phyloP scores from a whole-genome alignment of 2,113 vertebrate genomes.

The Catharus fuscescens region DNA sequence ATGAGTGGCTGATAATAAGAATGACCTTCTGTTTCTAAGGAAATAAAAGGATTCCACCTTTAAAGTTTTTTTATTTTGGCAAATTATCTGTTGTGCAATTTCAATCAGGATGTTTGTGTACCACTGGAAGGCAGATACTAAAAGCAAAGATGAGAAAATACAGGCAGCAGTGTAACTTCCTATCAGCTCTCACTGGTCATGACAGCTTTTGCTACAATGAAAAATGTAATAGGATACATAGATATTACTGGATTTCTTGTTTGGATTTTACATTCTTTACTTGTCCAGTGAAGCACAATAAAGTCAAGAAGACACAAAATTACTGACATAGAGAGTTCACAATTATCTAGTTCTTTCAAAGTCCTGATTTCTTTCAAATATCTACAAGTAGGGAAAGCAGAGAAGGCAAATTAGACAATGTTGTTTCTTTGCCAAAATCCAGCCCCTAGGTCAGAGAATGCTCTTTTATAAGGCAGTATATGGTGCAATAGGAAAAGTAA shows the following conservation, averaged over 20 bases:
- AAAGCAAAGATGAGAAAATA: not conserved
- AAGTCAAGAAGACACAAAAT: not conserved
- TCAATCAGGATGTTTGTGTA: not conserved
- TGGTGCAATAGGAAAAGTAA: not conserved
- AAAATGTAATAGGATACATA: slow-evolving; percentile 11
- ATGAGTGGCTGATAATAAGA: not conserved
- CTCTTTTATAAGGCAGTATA: not conserved
- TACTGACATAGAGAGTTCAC: not conserved
- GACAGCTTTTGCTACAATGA: not conserved
- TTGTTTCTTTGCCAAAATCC: not conserved
- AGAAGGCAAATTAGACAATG: not conserved
- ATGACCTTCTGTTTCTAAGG: not conserved
- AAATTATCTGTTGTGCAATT: not conserved
- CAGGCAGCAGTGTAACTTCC: not conserved
- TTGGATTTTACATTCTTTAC: slow-evolving; percentile 24
- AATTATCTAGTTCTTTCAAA: not conserved
- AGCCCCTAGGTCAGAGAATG: not conserved
- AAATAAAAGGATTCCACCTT: not conserved
- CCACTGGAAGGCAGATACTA: not conserved
- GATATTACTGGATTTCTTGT: not conserved
- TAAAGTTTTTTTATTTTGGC: not conserved
- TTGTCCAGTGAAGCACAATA: not conserved
- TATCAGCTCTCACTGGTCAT: not conserved
- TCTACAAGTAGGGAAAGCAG: not conserved
- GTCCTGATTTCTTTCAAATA: not conserved